Evolutionary conservation across 2,797 vertebrate genomes (phyloP).

Genomic region (Anguilla marmorata): DNA sequence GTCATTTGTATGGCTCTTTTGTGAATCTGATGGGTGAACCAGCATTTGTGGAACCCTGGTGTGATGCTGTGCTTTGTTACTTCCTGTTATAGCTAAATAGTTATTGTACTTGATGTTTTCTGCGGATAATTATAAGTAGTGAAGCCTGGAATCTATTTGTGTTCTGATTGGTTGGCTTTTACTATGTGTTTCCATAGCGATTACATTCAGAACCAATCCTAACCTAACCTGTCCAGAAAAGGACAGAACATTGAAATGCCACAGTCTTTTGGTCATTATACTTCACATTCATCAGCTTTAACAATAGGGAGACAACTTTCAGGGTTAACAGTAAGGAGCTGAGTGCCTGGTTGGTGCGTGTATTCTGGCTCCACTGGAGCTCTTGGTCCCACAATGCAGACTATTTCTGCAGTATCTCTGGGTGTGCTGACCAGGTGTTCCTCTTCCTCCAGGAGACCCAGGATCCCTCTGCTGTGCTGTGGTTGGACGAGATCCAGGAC

Average conservation of each 20-base stretch:
- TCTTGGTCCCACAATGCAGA: neutral
- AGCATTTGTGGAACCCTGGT: neutral
- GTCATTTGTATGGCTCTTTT: neutral
- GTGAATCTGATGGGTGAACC: neutral
- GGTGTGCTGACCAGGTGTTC: neutral
- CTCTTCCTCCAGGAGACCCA: slow-evolving; percentile 79
- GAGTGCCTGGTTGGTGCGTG: neutral
- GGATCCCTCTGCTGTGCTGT: slow-evolving; percentile 93
- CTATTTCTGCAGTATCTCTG: neutral
- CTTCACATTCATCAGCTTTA: neutral
- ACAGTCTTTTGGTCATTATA: neutral
- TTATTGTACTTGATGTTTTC: neutral
- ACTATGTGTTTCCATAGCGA: neutral
- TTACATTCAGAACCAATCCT: neutral
- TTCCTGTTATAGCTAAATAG: neutral
- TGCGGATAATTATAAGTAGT: neutral
- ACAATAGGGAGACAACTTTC: neutral
- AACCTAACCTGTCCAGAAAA: neutral
- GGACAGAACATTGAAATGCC: neutral
- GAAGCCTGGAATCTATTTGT: neutral
- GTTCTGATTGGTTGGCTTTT: neutral
- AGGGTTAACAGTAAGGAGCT: neutral
- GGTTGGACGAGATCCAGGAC: slow-evolving; percentile 97
- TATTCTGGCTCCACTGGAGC: neutral
- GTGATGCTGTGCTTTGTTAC: neutral